Evolutionary conservation across 2,888 invertebrate genomes (phyloP), one percentile per base, ranked within the genome.

Genomic region (Leucophora obtusa): DNA sequence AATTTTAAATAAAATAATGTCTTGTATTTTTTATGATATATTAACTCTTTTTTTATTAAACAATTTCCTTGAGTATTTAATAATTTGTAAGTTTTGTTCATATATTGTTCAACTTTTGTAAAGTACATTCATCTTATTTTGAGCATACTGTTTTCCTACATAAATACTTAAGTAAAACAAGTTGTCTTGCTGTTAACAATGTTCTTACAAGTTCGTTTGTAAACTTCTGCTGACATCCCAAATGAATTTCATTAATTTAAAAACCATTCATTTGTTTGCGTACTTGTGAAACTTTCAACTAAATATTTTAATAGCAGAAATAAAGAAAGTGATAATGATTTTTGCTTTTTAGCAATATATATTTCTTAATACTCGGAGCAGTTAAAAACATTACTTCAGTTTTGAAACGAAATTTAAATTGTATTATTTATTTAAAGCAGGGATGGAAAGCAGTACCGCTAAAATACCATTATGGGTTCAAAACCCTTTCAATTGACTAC

Each of bases 61-160:
- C n/a, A n/a, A n/a, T n/a, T n/a, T n/a, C n/a, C n/a, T n/a, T 14
- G 21, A 43, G 33, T 51, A 47, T 53, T 59, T 33, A 47, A 58
- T 24, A 33, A 63, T 56, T 63, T 17, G 28, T 63, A 18, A 63
- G 50, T 69, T 51, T 63, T 76, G 43, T 70, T 70, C 43, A 70
- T 63, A 70, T 53, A 51, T 65, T 76, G 76, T 76, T 76, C 18
- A 76, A 70, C 63, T 70, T 65, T 43, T 21, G 21, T 21, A 21
- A 21, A 21, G 2, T 21, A 21, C 63, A 70, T 76, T 70, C 70
- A 65, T 76, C 63, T 76, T 62, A 10, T 58, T 53, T 58, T 65
- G 35, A 35, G 7, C 33, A 59, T 14, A n/a, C n/a, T 47, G 33
- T 68, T 33, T 76, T 50, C 54, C 15, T 51, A 11, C 21, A 59